Conservation (phyloP, 2,113 vertebrate genomes). For the Phainopepla nitens region DNA sequence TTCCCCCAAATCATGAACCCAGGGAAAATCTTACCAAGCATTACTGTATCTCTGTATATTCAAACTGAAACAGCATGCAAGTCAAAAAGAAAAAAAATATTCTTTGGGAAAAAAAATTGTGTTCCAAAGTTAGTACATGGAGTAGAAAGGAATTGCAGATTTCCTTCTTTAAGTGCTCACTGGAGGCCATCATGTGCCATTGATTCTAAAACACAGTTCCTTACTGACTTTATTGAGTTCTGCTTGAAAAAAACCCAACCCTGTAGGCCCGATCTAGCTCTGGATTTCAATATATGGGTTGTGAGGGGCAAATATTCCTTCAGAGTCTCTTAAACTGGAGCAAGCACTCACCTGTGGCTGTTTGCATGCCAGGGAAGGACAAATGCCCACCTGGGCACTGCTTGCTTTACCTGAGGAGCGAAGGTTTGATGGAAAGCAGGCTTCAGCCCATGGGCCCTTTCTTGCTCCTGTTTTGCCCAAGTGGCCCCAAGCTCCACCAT, state of each 20-base stretch:
- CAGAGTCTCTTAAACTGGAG: background rate
- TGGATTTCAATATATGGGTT: background rate
- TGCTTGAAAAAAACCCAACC: background rate
- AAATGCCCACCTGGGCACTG: background rate
- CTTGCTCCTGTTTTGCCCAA: background rate
- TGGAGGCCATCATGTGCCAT: background rate
- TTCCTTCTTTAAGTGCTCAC: background rate
- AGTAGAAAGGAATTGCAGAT: slow-evolving; percentile 7
- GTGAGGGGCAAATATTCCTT: background rate
- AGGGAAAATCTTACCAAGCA: background rate
- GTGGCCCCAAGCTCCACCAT: rapidly evolving
- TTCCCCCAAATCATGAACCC: background rate
- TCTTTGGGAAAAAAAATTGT: background rate
- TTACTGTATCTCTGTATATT: background rate
- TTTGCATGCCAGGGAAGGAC: background rate
- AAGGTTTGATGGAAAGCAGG: rapidly evolving
- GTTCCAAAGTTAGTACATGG: background rate
- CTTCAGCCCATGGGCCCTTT: rapidly evolving
- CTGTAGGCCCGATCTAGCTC: background rate
- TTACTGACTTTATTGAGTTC: background rate
- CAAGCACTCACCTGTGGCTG: background rate
- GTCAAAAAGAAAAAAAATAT: background rate
- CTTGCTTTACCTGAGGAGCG: background rate
- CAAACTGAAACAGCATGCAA: background rate
- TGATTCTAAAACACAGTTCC: slow-evolving; percentile 30